phyloP scores from a whole-genome alignment of 2,797 vertebrate species.

The Micrastur ruficollis region DNA sequence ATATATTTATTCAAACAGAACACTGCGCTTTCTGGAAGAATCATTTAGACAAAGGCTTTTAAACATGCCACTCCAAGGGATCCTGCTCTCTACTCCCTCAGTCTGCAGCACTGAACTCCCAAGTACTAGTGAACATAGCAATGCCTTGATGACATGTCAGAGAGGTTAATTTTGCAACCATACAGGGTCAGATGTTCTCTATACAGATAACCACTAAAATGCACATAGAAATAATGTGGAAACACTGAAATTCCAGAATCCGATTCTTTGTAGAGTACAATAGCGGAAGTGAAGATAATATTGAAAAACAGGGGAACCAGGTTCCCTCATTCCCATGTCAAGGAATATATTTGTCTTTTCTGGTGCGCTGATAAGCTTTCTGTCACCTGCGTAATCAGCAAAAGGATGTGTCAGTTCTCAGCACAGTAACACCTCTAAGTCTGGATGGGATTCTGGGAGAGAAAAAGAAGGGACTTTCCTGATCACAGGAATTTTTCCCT shows the following conservation, averaged over 20 bases:
- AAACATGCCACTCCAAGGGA: not conserved
- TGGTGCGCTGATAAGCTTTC: not conserved
- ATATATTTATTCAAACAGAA: constrained; percentile 8
- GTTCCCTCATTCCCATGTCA: not conserved
- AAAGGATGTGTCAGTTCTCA: not conserved
- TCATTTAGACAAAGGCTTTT: not conserved
- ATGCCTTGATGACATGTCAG: not conserved
- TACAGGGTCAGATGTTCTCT: not conserved
- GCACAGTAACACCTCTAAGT: fast-evolving
- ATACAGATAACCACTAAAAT: not conserved
- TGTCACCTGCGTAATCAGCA: not conserved
- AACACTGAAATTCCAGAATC: not conserved
- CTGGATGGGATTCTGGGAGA: not conserved
- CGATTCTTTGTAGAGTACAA: not conserved
- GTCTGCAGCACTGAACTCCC: not conserved
- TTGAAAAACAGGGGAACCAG: not conserved
- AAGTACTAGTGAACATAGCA: not conserved
- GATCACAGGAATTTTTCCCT: not conserved
- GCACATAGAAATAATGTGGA: not conserved
- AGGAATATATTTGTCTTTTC: not conserved
- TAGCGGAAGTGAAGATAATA: not conserved
- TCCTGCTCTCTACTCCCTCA: not conserved
- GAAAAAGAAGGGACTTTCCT: not conserved
- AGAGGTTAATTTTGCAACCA: not conserved
- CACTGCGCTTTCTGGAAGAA: not conserved